These are phyloP conservation scores for Drosophila maculinotata DNA, from an alignment of 2,888 invertebrate genomes.

Conservation along the genomic window DNA sequence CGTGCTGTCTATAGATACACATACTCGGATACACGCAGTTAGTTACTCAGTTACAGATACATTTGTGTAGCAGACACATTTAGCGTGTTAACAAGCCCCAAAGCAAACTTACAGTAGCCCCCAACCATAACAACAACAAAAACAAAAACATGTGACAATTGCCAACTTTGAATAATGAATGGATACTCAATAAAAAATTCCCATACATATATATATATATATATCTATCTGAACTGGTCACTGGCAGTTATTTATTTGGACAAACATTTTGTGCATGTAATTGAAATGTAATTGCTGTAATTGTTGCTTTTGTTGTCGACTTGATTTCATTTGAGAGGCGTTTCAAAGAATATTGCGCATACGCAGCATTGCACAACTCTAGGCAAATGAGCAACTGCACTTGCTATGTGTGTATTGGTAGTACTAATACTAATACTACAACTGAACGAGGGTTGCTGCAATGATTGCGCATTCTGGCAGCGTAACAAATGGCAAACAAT, in stretches of 20 bases:
- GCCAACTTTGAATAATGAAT: slow-evolving; percentile 72
- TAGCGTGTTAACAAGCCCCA: slow-evolving; percentile 73
- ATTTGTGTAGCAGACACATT: slow-evolving; percentile 52
- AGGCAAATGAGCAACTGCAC: neutral
- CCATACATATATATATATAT: too few relatives aligned
- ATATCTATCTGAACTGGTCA: neutral
- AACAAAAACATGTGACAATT: slow-evolving; percentile 55
- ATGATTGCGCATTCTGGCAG: slow-evolving; percentile 48
- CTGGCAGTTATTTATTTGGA: slow-evolving; percentile 43
- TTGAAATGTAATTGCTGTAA: slow-evolving; percentile 51
- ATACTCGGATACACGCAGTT: slow-evolving; percentile 2
- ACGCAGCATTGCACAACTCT: slow-evolving; percentile 32
- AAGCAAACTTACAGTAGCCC: slow-evolving; percentile 26
- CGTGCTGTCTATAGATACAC: slow-evolving; percentile 48
- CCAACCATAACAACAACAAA: slow-evolving; percentile 18
- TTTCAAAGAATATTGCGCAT: slow-evolving; percentile 39
- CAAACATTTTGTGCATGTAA: slow-evolving; percentile 42
- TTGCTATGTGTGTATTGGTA: neutral
- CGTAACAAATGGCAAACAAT: slow-evolving; percentile 48
- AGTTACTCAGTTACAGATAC: slow-evolving; percentile 40
- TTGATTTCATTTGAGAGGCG: slow-evolving; percentile 6
- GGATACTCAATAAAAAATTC: slow-evolving; percentile 32
- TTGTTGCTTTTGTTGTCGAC: slow-evolving; percentile 14
- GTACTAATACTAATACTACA: neutral
- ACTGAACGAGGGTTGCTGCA: slow-evolving; percentile 51